Evolutionary conservation across 2,113 vertebrate genomes (phyloP).

Genomic region (Tychaedon coryphoeus): DNA sequence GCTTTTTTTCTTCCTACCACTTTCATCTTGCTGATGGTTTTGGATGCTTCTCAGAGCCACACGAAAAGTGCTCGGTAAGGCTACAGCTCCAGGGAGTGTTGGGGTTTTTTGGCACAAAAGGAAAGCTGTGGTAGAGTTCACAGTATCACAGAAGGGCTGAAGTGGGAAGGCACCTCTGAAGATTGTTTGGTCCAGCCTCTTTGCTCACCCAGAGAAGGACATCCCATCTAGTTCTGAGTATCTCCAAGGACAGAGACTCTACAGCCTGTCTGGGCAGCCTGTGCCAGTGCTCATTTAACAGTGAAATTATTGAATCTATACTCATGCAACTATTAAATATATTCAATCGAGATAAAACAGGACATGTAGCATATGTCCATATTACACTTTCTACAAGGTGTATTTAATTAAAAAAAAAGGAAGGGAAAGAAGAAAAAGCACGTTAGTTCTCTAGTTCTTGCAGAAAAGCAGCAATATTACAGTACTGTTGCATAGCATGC

Average conservation of each 20-base stretch:
- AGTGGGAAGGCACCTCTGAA: not conserved
- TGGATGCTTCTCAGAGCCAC: not conserved
- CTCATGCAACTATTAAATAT: not conserved
- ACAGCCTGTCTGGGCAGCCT: not conserved
- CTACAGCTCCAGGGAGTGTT: not conserved
- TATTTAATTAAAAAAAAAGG: not conserved
- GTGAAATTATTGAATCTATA: not conserved
- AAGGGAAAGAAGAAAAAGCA: fast-evolving
- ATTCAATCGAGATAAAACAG: not conserved
- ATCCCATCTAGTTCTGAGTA: not conserved
- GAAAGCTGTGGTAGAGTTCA: not conserved
- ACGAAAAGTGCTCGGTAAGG: not conserved
- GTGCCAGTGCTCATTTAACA: not conserved
- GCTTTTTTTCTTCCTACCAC: not conserved
- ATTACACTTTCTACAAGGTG: not conserved
- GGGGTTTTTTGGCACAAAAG: not conserved
- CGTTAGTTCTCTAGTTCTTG: not conserved
- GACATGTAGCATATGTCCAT: not conserved
- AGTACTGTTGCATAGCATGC: not conserved
- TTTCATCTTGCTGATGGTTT: not conserved
- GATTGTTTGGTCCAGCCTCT: not conserved
- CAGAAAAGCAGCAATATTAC: not conserved
- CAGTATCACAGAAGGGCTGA: not conserved
- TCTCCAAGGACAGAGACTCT: not conserved
- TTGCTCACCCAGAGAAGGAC: not conserved